Base-by-base conservation (phyloP, 1,140 invertebrate genomes). In the Andricus grossulariae region DNA sequence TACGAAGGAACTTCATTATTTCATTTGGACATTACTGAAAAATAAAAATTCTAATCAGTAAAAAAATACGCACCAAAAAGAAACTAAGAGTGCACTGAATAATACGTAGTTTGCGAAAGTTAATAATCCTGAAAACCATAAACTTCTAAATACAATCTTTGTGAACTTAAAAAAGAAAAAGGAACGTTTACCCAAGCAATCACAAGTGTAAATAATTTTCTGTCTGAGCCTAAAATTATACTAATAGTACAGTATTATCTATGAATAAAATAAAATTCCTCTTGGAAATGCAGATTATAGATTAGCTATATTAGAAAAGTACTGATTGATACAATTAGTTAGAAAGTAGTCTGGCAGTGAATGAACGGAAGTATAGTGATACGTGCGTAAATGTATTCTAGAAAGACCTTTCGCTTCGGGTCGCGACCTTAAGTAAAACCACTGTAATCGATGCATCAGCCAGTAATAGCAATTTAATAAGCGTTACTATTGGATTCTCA, bases 391-490 rank as follows among this genome's bases (percentile, higher is more conserved):
- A 66, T 66, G 57, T 11, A 39, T 66, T 66, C 11, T 25, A 66
- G 21, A 39, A 16, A 39, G 21, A 66, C 32, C 21, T 32, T 66
- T 66, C 25, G 57, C 11, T 39, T 55, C n/a, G 55, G 32, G 57
- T 66, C 57, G 25, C n/a, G 57, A 66, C 57, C 57, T 25, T 32
- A 66, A 10, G 21, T 66, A 66, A 66, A 66, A 66, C 55, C 57
- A 66, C 57, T 66, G 57, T 39, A 66, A 66, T 66, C 25, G 25
- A 66, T 66, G 57, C 32, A 66, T 32, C 57, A 25, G 25, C 10
- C 57, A 73, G 74, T 74, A 77, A 85, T 79, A 79, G 82, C 78
- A 80, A 77, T 85, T 87, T 82, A 84, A 87, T 83, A 85, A 85
- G 82, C 79, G 76, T 81, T 76, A 79, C 76, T 66, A 78, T 81